Percentiles rank a stretch among this genome's conserved stretches.
Evolutionary conservation across 2,113 vertebrate genomes (phyloP).

Genomic region (Canis aureus): DNA sequence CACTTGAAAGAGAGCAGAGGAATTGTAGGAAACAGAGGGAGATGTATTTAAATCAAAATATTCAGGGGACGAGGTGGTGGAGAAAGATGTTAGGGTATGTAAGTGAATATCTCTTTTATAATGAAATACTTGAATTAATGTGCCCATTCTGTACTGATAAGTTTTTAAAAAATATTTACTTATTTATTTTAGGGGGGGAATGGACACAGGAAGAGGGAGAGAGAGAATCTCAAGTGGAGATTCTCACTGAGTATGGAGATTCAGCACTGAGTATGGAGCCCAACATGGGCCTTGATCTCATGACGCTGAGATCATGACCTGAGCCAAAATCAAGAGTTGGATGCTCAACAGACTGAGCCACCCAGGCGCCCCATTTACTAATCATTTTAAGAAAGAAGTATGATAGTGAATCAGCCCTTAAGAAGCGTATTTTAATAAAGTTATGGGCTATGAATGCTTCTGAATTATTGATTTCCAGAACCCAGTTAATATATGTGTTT

Average conservation of each 20-base stretch:
- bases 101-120: background rate
- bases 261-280: background rate
- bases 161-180: background rate
- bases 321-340: background rate
- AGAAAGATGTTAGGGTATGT: background rate
- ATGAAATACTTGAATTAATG: background rate
- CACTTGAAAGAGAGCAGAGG: background rate
- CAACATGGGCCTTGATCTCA: background rate
- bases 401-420: background rate
- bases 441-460: background rate
- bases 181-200: background rate
- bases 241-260: background rate
- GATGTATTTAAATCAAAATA: constrained; percentile 37
- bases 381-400: constrained; percentile 12
- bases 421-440: background rate
- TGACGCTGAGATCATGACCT: background rate
- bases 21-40: background rate
- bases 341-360: background rate
- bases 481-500: background rate
- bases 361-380: background rate
- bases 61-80: background rate
- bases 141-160: background rate
- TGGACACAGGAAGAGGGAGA: background rate
- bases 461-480: background rate
- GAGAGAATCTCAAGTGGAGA: background rate